A percentile compares a stretch with the other conserved stretches of the same genome.
These are phyloP conservation scores for Drosophila melanica DNA, from an alignment of 1,140 invertebrate species.

Conservation along the genomic window DNA sequence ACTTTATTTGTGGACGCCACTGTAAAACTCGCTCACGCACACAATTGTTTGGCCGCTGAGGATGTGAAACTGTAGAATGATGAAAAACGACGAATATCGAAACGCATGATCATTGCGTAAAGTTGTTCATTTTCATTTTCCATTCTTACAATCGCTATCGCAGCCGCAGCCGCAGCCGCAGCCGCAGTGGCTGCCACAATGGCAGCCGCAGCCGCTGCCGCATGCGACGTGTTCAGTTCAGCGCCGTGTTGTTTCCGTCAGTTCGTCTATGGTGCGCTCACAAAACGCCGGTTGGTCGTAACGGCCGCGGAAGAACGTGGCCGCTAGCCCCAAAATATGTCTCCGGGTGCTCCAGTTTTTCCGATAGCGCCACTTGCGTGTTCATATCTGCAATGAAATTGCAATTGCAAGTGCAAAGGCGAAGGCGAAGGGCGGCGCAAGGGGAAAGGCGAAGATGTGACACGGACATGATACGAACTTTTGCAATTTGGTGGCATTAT, in stretches of 20 bases:
- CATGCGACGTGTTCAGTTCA: conserved; percentile 37
- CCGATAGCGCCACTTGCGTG: conserved; percentile 18
- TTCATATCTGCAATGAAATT: conserved; percentile 27
- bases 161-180: not conserved
- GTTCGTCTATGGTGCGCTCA: conserved; percentile 53
- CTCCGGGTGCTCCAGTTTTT: conserved; percentile 29
- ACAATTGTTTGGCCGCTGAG: conserved; percentile 32
- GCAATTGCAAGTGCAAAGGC: conserved; percentile 38
- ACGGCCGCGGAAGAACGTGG: conserved; percentile 53
- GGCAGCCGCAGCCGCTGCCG: not conserved
- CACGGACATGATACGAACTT: conserved; percentile 48
- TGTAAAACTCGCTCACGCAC: conserved; percentile 30
- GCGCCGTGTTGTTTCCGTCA: conserved; percentile 58
- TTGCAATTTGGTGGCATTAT: conserved; percentile 72
- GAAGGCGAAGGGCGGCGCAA: not conserved
- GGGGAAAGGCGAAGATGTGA: conserved; percentile 9
- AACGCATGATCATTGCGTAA: conserved; percentile 77
- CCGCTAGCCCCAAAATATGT: conserved; percentile 23
- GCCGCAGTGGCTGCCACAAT: conserved; percentile 7
- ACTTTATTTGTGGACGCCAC: conserved; percentile 29
- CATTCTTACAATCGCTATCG: conserved; percentile 12
- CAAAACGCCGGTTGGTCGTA: conserved; percentile 74
- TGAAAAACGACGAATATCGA: conserved; percentile 65
- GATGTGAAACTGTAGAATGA: conserved; percentile 78
- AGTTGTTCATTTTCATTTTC: conserved; percentile 54